phyloP scores from a whole-genome alignment of 2,888 invertebrate genomes.

The Himalopsyche japonica region DNA sequence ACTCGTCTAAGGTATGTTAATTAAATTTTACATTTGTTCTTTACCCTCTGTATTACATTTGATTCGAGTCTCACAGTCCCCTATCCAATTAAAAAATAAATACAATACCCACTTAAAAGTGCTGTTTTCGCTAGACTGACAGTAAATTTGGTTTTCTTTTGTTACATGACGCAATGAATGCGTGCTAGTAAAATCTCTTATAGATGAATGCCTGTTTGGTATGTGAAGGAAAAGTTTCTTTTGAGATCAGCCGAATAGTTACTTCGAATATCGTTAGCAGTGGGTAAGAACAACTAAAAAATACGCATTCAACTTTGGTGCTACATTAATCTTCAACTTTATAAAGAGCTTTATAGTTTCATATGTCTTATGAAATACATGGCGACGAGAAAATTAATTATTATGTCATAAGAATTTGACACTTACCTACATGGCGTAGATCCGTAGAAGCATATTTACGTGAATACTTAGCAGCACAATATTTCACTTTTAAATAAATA shows the following conservation, averaged over 20 bases:
- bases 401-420: neutral
- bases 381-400: neutral
- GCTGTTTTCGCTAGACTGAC: neutral
- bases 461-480: no score
- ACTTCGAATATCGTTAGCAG: neutral
- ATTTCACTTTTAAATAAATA: no score
- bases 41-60: neutral
- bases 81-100: neutral
- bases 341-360: neutral
- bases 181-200: neutral
- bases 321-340: neutral
- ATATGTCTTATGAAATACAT: neutral
- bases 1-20: neutral
- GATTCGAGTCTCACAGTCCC: neutral
- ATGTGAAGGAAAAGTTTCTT: neutral
- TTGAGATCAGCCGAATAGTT: neutral
- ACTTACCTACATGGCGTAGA: no score
- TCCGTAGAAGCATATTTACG: no score
- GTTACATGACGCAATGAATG: neutral
- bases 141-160: neutral
- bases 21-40: neutral
- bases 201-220: neutral
- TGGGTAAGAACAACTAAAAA: neutral
- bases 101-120: neutral
- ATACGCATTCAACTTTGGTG: neutral